Conservation (phyloP, 2,797 vertebrate species). For the Poecilia picta region DNA sequence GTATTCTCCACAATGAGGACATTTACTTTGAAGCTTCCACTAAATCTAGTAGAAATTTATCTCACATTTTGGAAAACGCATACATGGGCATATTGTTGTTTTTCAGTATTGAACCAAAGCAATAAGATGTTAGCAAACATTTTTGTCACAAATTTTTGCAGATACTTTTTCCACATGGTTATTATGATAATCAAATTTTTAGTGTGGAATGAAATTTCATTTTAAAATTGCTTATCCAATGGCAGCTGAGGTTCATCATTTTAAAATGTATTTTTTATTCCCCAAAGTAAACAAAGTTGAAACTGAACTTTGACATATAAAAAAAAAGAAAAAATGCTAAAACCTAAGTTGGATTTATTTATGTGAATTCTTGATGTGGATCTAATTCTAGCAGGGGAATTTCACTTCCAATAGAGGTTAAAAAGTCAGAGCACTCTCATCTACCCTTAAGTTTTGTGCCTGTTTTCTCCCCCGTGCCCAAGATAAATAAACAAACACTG, state of each 20-base stretch:
- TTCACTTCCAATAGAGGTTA: slow-evolving; percentile 1
- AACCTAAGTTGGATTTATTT: not conserved
- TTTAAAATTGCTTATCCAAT: not conserved
- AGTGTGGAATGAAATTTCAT: not conserved
- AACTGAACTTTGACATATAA: not conserved
- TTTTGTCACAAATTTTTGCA: not conserved
- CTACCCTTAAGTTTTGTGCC: slow-evolving; percentile 25
- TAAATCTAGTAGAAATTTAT: not conserved
- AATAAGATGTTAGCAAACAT: not conserved
- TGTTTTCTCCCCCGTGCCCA: slow-evolving; percentile 13
- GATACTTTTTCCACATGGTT: not conserved
- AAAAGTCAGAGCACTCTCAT: slow-evolving; percentile 10
- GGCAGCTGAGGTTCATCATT: not conserved
- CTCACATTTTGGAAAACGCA: not conserved
- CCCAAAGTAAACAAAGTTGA: not conserved
- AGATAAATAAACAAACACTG: slow-evolving; percentile 73
- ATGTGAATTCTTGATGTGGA: not conserved
- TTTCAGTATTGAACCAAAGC: not conserved
- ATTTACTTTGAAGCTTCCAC: not conserved
- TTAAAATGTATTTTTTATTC: not conserved
- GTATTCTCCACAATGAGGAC: not conserved
- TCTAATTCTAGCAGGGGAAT: not conserved
- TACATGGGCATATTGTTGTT: not conserved
- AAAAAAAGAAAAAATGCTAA: not conserved
- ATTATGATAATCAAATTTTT: not conserved